Conservation (phyloP, 2,113 vertebrate species). For the Ochotona princeps region DNA sequence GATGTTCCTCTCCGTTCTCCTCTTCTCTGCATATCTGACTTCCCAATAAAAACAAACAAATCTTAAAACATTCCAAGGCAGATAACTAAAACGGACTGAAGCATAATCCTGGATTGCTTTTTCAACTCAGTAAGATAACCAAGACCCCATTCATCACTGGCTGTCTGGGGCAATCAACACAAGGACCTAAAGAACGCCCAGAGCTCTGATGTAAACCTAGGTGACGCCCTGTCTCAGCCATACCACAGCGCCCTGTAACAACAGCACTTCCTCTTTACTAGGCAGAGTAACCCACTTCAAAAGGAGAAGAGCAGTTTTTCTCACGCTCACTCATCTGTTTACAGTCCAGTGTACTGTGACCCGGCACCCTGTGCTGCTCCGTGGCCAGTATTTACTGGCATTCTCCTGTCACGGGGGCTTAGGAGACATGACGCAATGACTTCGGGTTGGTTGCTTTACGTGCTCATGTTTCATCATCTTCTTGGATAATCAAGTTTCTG, state of each 20-base stretch:
- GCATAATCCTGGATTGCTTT: neutral
- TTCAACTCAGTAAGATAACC: neutral
- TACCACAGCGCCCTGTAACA: neutral
- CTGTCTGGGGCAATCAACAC: neutral
- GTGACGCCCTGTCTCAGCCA: neutral
- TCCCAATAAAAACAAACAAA: too few relatives aligned
- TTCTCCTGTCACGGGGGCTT: slow-evolving; percentile 40
- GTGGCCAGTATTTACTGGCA: neutral
- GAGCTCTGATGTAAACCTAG: neutral
- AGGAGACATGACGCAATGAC: slow-evolving; percentile 60
- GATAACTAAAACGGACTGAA: neutral
- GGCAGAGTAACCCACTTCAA: neutral
- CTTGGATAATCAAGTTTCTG: slow-evolving; percentile 54
- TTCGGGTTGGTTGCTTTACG: slow-evolving; percentile 65
- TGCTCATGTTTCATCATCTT: slow-evolving; percentile 63
- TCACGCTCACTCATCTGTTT: slow-evolving; percentile 38
- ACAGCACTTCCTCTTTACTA: slow-evolving; percentile 41
- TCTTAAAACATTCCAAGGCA: neutral
- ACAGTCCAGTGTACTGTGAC: slow-evolving; percentile 8
- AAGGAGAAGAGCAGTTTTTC: neutral
- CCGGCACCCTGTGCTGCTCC: neutral
- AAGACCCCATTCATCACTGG: neutral
- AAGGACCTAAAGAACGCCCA: neutral
- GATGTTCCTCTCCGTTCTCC: too few relatives aligned
- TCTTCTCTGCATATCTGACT: too few relatives aligned